Percentiles rank a stretch among this genome's conserved stretches.
phyloP scores from a whole-genome alignment of 2,113 vertebrate species.

The Cyprinodon variegatus region DNA sequence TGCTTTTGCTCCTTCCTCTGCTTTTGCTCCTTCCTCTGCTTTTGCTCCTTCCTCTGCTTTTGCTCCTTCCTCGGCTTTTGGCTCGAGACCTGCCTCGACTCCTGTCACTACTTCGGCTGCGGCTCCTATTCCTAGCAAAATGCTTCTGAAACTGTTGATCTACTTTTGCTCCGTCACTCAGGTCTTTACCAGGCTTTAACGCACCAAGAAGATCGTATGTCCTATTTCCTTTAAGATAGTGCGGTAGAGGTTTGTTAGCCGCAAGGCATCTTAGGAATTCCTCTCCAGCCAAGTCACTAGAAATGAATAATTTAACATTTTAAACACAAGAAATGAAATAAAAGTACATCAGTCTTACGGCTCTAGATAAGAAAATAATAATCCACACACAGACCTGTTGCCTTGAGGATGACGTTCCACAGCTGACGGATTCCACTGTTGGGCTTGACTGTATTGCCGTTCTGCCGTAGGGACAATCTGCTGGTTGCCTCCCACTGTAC shows the following conservation, averaged over 20 bases:
- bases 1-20: conserved; percentile 54
- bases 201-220: conserved; percentile 66
- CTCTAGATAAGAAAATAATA: no score
- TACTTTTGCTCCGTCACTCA: conserved; percentile 56
- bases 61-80: no score
- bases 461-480: conserved; percentile 45
- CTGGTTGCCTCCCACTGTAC: conserved; percentile 56
- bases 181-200: conserved; percentile 52
- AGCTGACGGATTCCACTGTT: conserved; percentile 47
- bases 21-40: conserved; percentile 33
- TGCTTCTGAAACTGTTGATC: conserved; percentile 50
- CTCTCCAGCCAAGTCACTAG: conserved; percentile 75
- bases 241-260: conserved; percentile 72
- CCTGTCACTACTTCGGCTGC: conserved; percentile 24
- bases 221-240: conserved; percentile 74
- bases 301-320: conserved; percentile 18
- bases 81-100: conserved; percentile 25
- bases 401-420: conserved; percentile 28
- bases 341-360: neutral
- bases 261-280: conserved; percentile 79
- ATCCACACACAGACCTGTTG: conserved; percentile 48
- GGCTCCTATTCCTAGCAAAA: conserved; percentile 63
- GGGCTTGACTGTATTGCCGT: conserved; percentile 14
- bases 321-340: neutral
- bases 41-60: neutral